phyloP scores from a whole-genome alignment of 2,888 invertebrate genomes.

The Pristionchus entomophagus region DNA sequence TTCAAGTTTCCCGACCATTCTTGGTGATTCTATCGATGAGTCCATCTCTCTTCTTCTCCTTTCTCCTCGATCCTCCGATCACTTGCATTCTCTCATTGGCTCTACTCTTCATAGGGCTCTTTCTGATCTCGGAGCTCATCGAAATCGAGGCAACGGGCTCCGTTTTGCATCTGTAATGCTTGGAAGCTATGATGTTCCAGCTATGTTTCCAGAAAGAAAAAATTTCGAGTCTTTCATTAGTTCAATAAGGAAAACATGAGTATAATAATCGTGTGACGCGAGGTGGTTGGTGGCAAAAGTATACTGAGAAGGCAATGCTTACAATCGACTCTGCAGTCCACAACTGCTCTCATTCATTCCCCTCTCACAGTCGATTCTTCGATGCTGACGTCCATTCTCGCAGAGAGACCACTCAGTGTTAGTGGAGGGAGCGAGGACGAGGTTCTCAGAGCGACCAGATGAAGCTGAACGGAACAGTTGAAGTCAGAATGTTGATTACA shows the following conservation, averaged over 20 bases:
- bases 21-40: neutral
- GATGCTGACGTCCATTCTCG: slow-evolving; percentile 63
- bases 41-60: neutral
- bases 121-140: neutral
- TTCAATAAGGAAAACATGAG: too few relatives aligned
- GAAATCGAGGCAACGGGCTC: neutral
- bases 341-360: slow-evolving; percentile 49
- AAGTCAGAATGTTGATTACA: too few relatives aligned
- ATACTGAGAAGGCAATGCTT: neutral
- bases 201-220: too few relatives aligned
- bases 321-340: slow-evolving; percentile 53
- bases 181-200: too few relatives aligned
- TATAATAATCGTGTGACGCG: too few relatives aligned
- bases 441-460: slow-evolving; percentile 48
- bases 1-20: neutral
- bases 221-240: too few relatives aligned
- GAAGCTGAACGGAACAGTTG: neutral
- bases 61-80: neutral
- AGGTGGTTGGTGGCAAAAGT: too few relatives aligned
- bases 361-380: slow-evolving; percentile 28
- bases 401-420: slow-evolving; percentile 59
- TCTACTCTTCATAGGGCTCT: neutral
- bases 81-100: neutral
- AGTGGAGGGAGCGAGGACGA: slow-evolving; percentile 51
- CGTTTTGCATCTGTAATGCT: neutral